These are phyloP conservation scores for human (Homo sapiens) DNA, from an alignment of 2,113 vertebrate species.

Conservation along the genomic window DNA sequence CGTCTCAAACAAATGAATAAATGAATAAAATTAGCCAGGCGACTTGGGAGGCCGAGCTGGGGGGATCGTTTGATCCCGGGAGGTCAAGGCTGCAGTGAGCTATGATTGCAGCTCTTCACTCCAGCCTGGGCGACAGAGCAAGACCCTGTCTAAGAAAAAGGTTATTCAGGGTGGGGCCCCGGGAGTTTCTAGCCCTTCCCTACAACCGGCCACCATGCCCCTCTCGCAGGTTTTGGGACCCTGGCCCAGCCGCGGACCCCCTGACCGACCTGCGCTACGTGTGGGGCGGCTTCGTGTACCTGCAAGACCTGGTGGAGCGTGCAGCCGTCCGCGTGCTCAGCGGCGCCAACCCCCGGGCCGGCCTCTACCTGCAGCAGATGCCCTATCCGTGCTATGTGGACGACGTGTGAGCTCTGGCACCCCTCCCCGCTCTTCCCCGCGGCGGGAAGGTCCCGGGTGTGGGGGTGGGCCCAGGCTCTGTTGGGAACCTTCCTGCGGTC, in stretches of 20 bases:
- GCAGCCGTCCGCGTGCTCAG: conserved; percentile 86
- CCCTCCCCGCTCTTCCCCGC: rapidly evolving
- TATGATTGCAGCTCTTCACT: too few species aligned
- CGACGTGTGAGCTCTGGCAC: conserved; percentile 85
- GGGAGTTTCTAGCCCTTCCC: rapidly evolving
- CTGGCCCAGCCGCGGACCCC: conserved; percentile 89
- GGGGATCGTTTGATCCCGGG: too few species aligned
- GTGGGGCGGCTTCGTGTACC: conserved; percentile 93
- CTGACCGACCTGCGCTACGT: conserved; percentile 91
- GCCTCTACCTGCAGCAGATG: conserved; percentile 94
- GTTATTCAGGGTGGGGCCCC: neutral
- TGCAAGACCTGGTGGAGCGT: conserved; percentile 93
- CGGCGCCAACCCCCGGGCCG: conserved; percentile 62
- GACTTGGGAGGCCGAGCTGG: too few species aligned
- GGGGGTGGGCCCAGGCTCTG: neutral
- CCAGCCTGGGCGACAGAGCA: too few species aligned
- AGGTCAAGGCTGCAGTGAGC: too few species aligned
- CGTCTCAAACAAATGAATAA: too few species aligned
- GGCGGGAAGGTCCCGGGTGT: neutral
- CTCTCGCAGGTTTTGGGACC: conserved; percentile 92
- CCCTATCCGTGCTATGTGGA: conserved; percentile 95
- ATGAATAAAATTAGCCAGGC: too few species aligned
- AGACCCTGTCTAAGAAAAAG: too few species aligned
- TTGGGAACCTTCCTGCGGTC: neutral
- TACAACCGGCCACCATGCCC: rapidly evolving